Conservation (phyloP, 2,888 invertebrate genomes). For the Agrilus cyanescens region DNA sequence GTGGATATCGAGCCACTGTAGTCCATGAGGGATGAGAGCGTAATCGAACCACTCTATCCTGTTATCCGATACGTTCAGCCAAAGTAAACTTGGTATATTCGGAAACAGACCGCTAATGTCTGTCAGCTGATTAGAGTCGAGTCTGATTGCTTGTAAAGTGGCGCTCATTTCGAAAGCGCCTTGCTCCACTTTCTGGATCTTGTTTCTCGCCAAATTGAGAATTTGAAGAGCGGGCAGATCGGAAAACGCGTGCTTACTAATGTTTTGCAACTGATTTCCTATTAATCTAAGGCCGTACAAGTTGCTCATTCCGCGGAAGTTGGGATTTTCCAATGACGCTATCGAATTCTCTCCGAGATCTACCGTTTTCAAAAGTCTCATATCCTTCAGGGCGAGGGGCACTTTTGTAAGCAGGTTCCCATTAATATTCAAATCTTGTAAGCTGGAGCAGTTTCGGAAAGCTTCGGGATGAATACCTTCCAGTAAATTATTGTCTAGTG, state of each 20-base stretch:
- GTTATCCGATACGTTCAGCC: constrained; percentile 88
- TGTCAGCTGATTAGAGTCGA: constrained; percentile 74
- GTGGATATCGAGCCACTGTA: constrained; percentile 84
- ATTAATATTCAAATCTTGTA: constrained; percentile 83
- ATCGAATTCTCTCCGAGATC: constrained; percentile 89
- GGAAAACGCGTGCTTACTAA: constrained; percentile 66
- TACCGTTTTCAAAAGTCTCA: constrained; percentile 74
- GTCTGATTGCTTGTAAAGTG: constrained; percentile 71
- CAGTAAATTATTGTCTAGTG: constrained; percentile 75
- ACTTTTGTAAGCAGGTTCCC: constrained; percentile 72
- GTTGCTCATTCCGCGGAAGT: constrained; percentile 73
- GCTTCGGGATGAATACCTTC: constrained; percentile 78
- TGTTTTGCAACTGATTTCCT: constrained; percentile 74
- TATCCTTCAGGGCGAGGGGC: constrained; percentile 71
- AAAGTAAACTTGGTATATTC: constrained; percentile 70
- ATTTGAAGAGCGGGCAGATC: constrained; percentile 74
- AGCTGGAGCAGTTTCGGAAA: constrained; percentile 79
- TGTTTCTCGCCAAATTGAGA: constrained; percentile 79
- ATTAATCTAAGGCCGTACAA: constrained; percentile 80
- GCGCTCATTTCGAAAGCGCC: constrained; percentile 70
- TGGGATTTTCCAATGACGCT: constrained; percentile 64
- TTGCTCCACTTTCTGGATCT: constrained; percentile 62
- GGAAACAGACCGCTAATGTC: constrained; percentile 76
- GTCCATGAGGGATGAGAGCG: constrained; percentile 64
- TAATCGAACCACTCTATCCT: constrained; percentile 82